Conservation (phyloP, 2,888 invertebrate genomes). For the Pardosa pseudoannulata region DNA sequence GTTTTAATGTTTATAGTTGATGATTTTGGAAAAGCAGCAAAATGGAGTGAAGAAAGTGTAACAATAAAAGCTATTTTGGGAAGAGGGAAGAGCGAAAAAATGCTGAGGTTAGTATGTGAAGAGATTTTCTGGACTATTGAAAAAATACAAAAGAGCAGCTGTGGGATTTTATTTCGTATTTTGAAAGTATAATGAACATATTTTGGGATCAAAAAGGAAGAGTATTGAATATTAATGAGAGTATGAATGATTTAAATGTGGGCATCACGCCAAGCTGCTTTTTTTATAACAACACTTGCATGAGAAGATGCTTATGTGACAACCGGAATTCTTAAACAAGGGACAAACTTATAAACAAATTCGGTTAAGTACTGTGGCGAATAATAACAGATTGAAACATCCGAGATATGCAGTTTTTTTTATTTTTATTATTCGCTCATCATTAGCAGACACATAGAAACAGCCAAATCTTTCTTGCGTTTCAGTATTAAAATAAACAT, state of each 20-base stretch:
- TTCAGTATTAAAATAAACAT: too few relatives aligned
- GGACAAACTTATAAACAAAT: neutral
- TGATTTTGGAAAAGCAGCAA: slow-evolving; percentile 3
- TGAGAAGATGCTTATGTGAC: neutral
- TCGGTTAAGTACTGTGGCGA: neutral
- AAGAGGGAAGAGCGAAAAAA: neutral
- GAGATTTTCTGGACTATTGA: slow-evolving; percentile 15
- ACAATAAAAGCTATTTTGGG: neutral
- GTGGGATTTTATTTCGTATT: slow-evolving; percentile 36
- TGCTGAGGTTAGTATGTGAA: neutral
- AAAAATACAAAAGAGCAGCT: slow-evolving; percentile 11
- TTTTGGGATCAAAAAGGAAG: slow-evolving; percentile 45
- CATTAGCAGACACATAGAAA: too few relatives aligned
- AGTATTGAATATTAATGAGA: slow-evolving; percentile 67
- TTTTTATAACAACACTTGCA: neutral
- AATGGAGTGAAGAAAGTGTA: neutral
- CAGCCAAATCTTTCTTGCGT: too few relatives aligned
- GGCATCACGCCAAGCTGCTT: slow-evolving; percentile 2
- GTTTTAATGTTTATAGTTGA: slow-evolving; percentile 17
- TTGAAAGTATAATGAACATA: slow-evolving; percentile 71
- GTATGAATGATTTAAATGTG: slow-evolving; percentile 30
- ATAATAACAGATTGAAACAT: too few relatives aligned
- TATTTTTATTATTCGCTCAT: too few relatives aligned
- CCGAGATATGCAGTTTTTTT: too few relatives aligned
- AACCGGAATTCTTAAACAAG: neutral